Conservation (phyloP, 2,888 invertebrate species). For the Chymomyza procnemis region DNA sequence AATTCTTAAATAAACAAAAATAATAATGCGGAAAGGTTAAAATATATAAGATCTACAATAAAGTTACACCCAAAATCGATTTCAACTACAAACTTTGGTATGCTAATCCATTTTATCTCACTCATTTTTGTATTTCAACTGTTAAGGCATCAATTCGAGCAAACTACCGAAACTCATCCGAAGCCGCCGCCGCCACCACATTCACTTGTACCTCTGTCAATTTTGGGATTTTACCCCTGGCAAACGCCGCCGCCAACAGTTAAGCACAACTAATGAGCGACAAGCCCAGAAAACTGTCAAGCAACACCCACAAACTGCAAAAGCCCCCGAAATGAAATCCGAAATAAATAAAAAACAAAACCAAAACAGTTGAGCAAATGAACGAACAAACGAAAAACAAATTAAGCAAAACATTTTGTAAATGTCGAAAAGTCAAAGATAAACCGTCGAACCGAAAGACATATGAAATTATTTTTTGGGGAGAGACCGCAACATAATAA, state of each 20-base stretch:
- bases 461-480: not conserved
- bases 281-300: slow-evolving; percentile 69
- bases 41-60: no score
- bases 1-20: no score
- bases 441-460: not conserved
- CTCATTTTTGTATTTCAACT: no score
- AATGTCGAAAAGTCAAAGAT: slow-evolving; percentile 56
- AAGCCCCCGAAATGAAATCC: slow-evolving; percentile 12
- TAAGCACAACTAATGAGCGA: slow-evolving; percentile 69
- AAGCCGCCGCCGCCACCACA: not conserved
- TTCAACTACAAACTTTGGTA: no score
- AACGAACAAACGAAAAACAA: slow-evolving; percentile 49
- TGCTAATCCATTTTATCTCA: no score
- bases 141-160: no score
- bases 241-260: slow-evolving; percentile 37
- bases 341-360: not conserved
- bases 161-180: not conserved
- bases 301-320: slow-evolving; percentile 58
- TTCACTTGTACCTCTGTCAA: slow-evolving; percentile 4
- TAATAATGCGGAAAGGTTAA: no score
- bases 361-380: not conserved
- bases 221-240: slow-evolving; percentile 8
- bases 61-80: no score
- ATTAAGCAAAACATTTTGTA: slow-evolving; percentile 73
- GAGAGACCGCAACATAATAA: slow-evolving; percentile 7